These are phyloP conservation scores for Geothlypis trichas DNA, from an alignment of 2,113 vertebrate species.

Conservation along the genomic window DNA sequence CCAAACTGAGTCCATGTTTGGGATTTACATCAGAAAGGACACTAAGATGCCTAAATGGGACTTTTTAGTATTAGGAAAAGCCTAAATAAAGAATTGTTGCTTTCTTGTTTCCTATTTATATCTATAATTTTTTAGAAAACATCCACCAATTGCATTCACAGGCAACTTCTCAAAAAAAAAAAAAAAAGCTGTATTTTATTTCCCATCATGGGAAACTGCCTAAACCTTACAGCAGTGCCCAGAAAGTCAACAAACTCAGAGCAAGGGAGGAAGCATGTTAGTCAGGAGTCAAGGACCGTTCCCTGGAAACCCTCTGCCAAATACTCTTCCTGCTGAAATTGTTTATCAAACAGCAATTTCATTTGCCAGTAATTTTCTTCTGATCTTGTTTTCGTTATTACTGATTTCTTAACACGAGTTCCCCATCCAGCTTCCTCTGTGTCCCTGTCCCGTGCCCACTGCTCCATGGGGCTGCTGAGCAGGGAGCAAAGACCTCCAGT, in stretches of 20 bases:
- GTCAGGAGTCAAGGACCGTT: constrained; percentile 53
- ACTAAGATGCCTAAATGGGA: not conserved
- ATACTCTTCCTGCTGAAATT: constrained; percentile 46
- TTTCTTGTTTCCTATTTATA: constrained; percentile 55
- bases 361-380: constrained; percentile 40
- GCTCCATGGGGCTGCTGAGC: not conserved
- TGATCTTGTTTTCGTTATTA: constrained; percentile 10
- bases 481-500: not conserved
- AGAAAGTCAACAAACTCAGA: constrained; percentile 41
- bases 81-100: constrained; percentile 18
- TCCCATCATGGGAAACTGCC: constrained; percentile 41
- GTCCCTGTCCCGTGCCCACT: not conserved
- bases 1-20: not conserved
- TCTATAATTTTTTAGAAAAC: constrained; percentile 12
- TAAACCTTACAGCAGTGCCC: constrained; percentile 12
- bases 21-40: not conserved
- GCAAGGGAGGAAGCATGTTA: constrained; percentile 44
- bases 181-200: not conserved
- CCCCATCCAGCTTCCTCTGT: not conserved
- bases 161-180: not conserved
- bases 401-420: not conserved
- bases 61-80: not conserved
- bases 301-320: constrained; percentile 34
- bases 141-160: constrained; percentile 1
- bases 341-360: constrained; percentile 39